phyloP scores from a whole-genome alignment of 1,140 invertebrate species.

The Calycopis cecrops region DNA sequence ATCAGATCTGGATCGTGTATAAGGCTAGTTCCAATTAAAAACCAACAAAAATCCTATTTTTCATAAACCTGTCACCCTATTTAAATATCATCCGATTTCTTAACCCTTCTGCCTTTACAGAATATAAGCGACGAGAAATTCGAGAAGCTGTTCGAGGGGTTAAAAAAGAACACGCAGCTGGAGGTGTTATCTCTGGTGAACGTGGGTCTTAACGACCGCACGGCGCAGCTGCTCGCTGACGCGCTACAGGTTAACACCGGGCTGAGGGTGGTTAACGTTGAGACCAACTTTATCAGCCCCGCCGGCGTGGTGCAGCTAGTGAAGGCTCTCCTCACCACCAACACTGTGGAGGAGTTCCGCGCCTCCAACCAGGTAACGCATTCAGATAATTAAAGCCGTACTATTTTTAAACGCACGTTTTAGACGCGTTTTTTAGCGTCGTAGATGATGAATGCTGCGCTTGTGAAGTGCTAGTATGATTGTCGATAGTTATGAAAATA shows the following conservation, averaged over 20 bases:
- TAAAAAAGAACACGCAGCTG: constrained; percentile 93
- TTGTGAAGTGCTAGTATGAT: too few species aligned
- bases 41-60: too few species aligned
- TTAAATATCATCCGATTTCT: too few species aligned
- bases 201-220: constrained; percentile 92
- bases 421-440: too few species aligned
- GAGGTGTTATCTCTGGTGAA: constrained; percentile 95
- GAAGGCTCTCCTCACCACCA: constrained; percentile 89
- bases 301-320: constrained; percentile 89
- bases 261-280: constrained; percentile 93
- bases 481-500: too few species aligned
- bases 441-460: too few species aligned
- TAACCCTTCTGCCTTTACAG: constrained; percentile 74
- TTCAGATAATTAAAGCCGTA: background rate
- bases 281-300: constrained; percentile 96
- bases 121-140: constrained; percentile 98
- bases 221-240: constrained; percentile 88
- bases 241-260: constrained; percentile 91
- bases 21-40: too few species aligned
- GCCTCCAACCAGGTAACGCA: constrained; percentile 93
- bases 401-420: constrained; percentile 2
- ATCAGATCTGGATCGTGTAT: too few species aligned
- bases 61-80: too few species aligned
- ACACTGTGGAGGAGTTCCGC: constrained; percentile 93
- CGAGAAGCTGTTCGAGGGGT: constrained; percentile 89